Conservation (phyloP, 2,113 vertebrate genomes). For the Phoenicopterus ruber region DNA sequence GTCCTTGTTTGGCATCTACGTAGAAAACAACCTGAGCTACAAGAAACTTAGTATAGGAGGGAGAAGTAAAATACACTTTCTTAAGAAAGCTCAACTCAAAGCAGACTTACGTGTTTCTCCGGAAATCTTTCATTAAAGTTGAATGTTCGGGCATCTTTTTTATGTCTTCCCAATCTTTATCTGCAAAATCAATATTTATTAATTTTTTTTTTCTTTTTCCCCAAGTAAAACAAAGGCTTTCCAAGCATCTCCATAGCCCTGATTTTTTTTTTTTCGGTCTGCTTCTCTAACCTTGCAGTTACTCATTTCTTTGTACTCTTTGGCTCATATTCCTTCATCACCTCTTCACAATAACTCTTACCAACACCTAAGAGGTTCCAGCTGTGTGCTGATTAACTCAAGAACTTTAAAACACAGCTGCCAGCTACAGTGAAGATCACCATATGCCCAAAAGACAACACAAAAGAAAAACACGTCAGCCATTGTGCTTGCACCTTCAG, state of each 20-base stretch:
- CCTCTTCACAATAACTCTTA: background rate
- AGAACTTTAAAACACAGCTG: background rate
- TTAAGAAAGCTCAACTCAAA: background rate
- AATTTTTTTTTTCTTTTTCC: background rate
- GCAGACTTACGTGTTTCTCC: constrained; percentile 95
- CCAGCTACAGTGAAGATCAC: background rate
- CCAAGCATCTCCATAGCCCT: background rate
- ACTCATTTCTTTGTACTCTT: background rate
- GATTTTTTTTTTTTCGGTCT: background rate
- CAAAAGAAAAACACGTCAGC: background rate
- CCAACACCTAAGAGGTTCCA: background rate
- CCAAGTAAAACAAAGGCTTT: background rate
- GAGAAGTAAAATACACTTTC: background rate
- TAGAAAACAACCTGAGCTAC: background rate
- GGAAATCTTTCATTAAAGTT: constrained; percentile 99
- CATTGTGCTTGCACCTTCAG: background rate
- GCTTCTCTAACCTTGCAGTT: background rate
- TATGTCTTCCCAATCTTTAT: constrained; percentile 99
- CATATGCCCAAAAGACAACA: background rate
- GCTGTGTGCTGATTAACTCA: background rate
- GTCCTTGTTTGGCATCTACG: background rate
- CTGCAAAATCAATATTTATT: constrained; percentile 73
- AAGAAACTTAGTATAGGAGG: background rate
- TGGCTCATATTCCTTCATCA: background rate
- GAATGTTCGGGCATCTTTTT: constrained; percentile 99